Evolutionary conservation across 1,140 invertebrate genomes (phyloP).

Genomic region (Stegodyphus dumicola): DNA sequence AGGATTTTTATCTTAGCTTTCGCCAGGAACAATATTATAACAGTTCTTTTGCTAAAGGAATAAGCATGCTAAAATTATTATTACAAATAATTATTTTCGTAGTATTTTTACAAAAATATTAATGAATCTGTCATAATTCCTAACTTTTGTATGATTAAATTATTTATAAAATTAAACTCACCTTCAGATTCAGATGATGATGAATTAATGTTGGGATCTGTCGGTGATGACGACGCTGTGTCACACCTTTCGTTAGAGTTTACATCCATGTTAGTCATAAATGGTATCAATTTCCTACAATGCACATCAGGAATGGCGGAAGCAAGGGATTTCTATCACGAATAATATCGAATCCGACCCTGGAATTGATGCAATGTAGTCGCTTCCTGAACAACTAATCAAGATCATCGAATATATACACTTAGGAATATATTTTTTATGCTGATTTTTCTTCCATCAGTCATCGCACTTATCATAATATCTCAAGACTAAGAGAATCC

Average conservation of each 20-base stretch:
- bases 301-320: too few species aligned
- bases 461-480: conserved; percentile 15
- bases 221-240: conserved; percentile 21
- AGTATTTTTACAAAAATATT: too few species aligned
- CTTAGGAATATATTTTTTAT: not conserved
- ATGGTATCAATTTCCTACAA: not conserved
- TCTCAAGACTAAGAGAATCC: conserved; percentile 22
- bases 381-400: not conserved
- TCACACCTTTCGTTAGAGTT: not conserved
- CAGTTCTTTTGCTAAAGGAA: too few species aligned
- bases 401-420: not conserved
- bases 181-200: conserved; percentile 42
- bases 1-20: too few species aligned
- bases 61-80: too few species aligned
- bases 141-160: too few species aligned
- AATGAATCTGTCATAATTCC: too few species aligned
- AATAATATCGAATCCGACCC: not conserved
- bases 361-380: conserved; percentile 14
- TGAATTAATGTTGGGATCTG: conserved; percentile 38
- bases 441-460: not conserved
- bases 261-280: conserved; percentile 31
- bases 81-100: too few species aligned
- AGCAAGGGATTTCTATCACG: too few species aligned
- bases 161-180: not conserved
- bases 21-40: too few species aligned